phyloP scores from a whole-genome alignment of 1,140 invertebrate species.

The Heterodera schachtii region DNA sequence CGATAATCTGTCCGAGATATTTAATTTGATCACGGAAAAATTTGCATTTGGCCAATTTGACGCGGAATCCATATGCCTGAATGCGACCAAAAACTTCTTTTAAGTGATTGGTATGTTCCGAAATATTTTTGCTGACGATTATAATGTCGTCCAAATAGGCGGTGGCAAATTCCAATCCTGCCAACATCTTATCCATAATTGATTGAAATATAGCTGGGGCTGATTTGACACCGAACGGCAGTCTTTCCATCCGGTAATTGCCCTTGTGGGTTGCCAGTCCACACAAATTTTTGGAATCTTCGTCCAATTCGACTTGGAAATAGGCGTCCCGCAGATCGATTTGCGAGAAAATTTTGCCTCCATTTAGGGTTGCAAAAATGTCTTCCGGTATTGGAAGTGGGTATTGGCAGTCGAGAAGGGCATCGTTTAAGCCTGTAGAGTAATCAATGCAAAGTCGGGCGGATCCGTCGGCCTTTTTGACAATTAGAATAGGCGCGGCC shows the following conservation, averaged over 20 bases:
- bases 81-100: conserved; percentile 27
- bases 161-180: conserved; percentile 7
- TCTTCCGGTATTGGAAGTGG: no score
- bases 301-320: conserved; percentile 42
- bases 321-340: conserved; percentile 42
- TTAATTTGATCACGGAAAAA: conserved; percentile 70
- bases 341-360: no score
- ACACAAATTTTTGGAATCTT: conserved; percentile 32
- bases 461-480: no score
- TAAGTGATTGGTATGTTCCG: conserved; percentile 65
- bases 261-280: conserved; percentile 22
- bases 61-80: not conserved
- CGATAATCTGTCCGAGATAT: conserved; percentile 11
- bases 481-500: no score
- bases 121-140: no score
- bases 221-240: conserved; percentile 28
- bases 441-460: no score
- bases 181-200: not conserved
- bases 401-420: no score
- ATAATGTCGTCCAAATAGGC: conserved; percentile 62
- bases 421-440: no score
- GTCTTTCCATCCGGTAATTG: conserved; percentile 11
- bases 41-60: conserved; percentile 2
- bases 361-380: no score
- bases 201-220: conserved; percentile 4